These are phyloP conservation scores for Drosophila austrosaltans DNA, from an alignment of 2,888 invertebrate genomes.

Conservation along the genomic window DNA sequence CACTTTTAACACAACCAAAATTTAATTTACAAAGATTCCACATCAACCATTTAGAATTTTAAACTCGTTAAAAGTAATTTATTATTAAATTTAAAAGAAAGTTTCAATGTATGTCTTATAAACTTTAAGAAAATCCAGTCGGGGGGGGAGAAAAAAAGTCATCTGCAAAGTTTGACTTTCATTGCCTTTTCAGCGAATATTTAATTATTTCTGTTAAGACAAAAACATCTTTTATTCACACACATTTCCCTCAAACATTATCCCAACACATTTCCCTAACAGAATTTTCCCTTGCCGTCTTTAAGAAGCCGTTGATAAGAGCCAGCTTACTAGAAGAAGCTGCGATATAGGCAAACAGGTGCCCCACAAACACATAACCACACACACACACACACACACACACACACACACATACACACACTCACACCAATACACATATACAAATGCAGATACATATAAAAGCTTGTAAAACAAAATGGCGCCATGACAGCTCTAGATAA, in stretches of 20 bases:
- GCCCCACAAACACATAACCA: constrained; percentile 24
- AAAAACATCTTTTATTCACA: constrained; percentile 1
- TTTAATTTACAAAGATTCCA: too few relatives aligned
- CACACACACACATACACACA: constrained; percentile 6
- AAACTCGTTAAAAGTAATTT: background rate
- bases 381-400: constrained; percentile 4
- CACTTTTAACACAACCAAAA: too few relatives aligned
- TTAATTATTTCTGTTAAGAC: constrained; percentile 5
- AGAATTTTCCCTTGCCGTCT: background rate
- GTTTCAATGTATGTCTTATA: background rate
- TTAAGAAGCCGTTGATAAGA: constrained; percentile 3
- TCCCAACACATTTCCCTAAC: background rate
- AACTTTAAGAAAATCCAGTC: background rate
- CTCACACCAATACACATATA: constrained; percentile 7
- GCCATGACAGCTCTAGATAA: constrained; percentile 63
- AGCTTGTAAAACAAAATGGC: constrained; percentile 38
- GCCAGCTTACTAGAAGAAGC: constrained; percentile 6
- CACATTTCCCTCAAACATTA: constrained; percentile 5
- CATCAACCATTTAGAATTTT: too few relatives aligned
- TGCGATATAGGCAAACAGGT: constrained; percentile 50
- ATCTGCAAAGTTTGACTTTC: background rate
- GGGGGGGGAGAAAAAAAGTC: too few relatives aligned
- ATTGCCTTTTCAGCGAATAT: background rate
- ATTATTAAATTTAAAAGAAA: background rate
- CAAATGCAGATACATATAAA: constrained; percentile 4